These are phyloP conservation scores for Lasioglossum oenotherae DNA, from an alignment of 2,888 invertebrate species.

Conservation along the genomic window DNA sequence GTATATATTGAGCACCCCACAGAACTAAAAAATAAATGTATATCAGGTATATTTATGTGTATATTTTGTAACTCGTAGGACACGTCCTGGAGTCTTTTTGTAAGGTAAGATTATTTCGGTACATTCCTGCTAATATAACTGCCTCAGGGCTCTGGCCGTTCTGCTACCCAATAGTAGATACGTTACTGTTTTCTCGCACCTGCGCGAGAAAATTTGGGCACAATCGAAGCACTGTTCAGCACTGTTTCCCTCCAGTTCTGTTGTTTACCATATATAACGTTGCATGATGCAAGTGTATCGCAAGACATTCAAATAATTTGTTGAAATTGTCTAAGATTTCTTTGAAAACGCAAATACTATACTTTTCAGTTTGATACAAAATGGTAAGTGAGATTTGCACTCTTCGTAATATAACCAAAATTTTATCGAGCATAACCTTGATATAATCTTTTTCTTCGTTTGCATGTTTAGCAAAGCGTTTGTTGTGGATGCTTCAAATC, in stretches of 20 bases:
- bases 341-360: background rate
- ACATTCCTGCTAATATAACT: no score
- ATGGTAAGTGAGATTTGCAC: background rate
- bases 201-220: no score
- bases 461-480: background rate
- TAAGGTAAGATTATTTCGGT: no score
- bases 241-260: background rate
- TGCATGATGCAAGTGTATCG: background rate
- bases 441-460: background rate
- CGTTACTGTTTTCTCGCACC: no score
- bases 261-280: background rate
- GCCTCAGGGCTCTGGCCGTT: no score
- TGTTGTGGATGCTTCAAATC: slow-evolving; percentile 13
- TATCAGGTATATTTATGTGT: no score
- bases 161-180: no score
- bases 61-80: no score
- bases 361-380: background rate
- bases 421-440: background rate
- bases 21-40: no score
- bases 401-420: background rate
- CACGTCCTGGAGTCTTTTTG: no score
- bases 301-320: background rate
- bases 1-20: no score
- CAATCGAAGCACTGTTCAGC: no score
- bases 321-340: background rate